These are phyloP conservation scores for Pica pica DNA, from an alignment of 2,113 vertebrate genomes.

Conservation along the genomic window DNA sequence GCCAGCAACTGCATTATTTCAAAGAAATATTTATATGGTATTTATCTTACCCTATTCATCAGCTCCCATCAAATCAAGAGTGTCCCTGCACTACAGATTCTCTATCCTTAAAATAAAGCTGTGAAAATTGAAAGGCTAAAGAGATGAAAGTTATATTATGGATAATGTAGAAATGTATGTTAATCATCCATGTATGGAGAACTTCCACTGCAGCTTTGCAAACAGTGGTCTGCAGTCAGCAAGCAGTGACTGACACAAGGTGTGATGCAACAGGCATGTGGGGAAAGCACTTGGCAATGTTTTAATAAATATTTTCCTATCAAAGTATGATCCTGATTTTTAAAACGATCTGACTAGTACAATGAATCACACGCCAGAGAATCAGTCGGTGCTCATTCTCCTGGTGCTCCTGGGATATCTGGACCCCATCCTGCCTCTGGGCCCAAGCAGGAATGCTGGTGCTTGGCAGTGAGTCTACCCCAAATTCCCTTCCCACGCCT, in stretches of 20 bases:
- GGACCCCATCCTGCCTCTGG: neutral
- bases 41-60: conserved; percentile 19
- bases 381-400: rapidly evolving
- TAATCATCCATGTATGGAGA: neutral
- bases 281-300: neutral
- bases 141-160: neutral
- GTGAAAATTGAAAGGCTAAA: neutral
- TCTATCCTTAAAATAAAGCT: neutral
- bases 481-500: neutral
- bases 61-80: conserved; percentile 8
- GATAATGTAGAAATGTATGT: neutral
- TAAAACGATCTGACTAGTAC: neutral
- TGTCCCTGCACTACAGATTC: neutral
- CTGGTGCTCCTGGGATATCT: neutral
- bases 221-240: neutral
- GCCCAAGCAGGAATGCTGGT: neutral
- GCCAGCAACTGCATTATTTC: neutral
- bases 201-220: neutral
- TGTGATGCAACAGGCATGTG: neutral
- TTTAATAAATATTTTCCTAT: neutral
- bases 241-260: neutral
- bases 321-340: neutral
- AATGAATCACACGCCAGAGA: neutral
- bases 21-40: neutral
- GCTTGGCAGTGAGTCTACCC: neutral